A percentile compares a stretch with the other conserved stretches of the same genome.
Conservation (phyloP, 2,888 invertebrate genomes). For the Drosophila algonquin region DNA sequence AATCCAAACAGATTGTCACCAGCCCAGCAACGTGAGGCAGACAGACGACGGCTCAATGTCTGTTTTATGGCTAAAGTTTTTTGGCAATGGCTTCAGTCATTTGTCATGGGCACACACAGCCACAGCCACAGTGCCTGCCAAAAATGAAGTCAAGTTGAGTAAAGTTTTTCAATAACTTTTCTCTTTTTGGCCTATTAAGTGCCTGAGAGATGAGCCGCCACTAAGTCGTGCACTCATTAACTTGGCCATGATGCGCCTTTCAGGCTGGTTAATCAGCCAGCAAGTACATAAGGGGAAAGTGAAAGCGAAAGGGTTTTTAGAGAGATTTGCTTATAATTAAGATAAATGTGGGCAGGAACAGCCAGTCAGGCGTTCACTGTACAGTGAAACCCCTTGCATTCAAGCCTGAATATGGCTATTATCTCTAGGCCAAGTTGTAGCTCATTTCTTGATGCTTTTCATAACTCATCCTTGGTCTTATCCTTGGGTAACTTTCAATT, state of each 20-base stretch:
- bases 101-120: constrained; percentile 57
- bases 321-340: constrained; percentile 55
- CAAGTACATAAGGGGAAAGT: background rate
- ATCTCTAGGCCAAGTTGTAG: too few species aligned
- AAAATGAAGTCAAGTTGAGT: constrained; percentile 62
- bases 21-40: constrained; percentile 19
- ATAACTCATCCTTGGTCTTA: too few species aligned
- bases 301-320: constrained; percentile 10
- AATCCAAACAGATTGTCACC: constrained; percentile 65
- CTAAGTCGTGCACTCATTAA: constrained; percentile 37
- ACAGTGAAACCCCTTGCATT: too few species aligned
- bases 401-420: too few species aligned
- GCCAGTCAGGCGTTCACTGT: too few species aligned
- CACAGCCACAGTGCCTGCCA: constrained; percentile 42
- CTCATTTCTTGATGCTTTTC: too few species aligned
- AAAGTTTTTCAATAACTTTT: constrained; percentile 65
- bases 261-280: constrained; percentile 1
- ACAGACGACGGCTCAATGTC: constrained; percentile 12
- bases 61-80: constrained; percentile 67
- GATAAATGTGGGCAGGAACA: constrained; percentile 52
- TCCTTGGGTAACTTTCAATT: too few species aligned
- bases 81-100: constrained; percentile 64
- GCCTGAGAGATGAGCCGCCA: constrained; percentile 26
- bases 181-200: constrained; percentile 45
- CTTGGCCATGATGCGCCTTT: constrained; percentile 6